These are phyloP conservation scores for Timandra comae DNA, from an alignment of 2,888 invertebrate genomes.

Conservation along the genomic window DNA sequence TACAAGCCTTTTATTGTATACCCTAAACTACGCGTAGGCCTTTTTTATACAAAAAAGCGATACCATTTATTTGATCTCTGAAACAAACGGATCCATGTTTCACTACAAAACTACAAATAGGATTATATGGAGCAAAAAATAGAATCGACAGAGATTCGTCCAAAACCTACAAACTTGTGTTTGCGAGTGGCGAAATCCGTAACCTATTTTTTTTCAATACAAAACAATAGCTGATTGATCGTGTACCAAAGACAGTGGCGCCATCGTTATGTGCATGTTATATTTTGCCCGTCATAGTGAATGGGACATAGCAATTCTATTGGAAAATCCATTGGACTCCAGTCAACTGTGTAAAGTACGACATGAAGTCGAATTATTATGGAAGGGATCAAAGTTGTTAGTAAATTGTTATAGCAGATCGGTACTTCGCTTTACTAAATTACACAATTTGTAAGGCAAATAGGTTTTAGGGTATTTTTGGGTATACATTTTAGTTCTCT, in stretches of 20 bases:
- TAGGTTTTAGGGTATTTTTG: no score
- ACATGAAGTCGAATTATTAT: slow-evolving; percentile 65
- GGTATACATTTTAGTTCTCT: no score
- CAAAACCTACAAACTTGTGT: slow-evolving; percentile 31
- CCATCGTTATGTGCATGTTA: slow-evolving; percentile 13
- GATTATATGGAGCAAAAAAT: slow-evolving; percentile 50
- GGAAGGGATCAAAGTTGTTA: slow-evolving; percentile 37
- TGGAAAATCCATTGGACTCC: slow-evolving; percentile 65
- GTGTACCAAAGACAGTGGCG: neutral
- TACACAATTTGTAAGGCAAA: no score
- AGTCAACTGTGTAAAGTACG: slow-evolving; percentile 64
- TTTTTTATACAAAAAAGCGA: no score
- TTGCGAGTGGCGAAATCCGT: no score
- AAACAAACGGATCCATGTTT: slow-evolving; percentile 18
- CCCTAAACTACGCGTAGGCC: no score
- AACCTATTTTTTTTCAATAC: slow-evolving; percentile 1
- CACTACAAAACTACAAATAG: slow-evolving; percentile 29
- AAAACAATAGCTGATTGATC: slow-evolving; percentile 2
- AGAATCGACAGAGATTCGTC: slow-evolving; percentile 34
- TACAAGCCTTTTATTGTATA: no score
- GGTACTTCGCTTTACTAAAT: slow-evolving; percentile 25
- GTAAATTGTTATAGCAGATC: slow-evolving; percentile 32
- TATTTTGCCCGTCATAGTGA: slow-evolving; percentile 8
- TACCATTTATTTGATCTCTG: slow-evolving; percentile 2
- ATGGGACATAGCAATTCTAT: slow-evolving; percentile 60